A percentile compares a stretch with the other conserved stretches of the same genome.
Evolutionary conservation across 2,797 vertebrate genomes (phyloP).

Genomic region (Menidia menidia): DNA sequence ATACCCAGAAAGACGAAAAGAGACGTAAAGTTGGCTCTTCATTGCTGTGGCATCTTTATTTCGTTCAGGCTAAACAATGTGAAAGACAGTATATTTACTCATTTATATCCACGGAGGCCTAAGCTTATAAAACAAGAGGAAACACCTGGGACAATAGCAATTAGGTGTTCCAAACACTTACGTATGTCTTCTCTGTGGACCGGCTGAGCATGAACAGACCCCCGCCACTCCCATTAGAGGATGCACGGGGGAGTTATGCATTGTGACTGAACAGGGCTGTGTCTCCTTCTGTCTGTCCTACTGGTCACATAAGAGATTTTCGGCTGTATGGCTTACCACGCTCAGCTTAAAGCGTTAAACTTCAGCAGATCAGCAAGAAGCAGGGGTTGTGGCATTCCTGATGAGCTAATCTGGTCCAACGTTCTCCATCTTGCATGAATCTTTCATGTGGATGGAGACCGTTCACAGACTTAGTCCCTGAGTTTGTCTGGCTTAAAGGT

Average conservation of each 20-base stretch:
- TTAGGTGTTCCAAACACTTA: conserved; percentile 62
- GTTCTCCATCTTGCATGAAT: not conserved
- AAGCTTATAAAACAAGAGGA: conserved; percentile 41
- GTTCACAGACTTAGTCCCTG: conserved; percentile 4
- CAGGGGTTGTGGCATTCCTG: not conserved
- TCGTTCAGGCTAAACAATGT: conserved; percentile 20
- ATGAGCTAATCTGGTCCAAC: not conserved
- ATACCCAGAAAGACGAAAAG: not conserved
- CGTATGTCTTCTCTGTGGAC: conserved; percentile 45
- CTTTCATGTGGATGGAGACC: not conserved
- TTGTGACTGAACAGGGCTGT: conserved; percentile 24
- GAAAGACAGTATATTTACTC: conserved; percentile 15
- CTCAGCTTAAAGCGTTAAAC: not conserved
- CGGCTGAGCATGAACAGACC: conserved; percentile 62
- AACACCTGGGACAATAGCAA: conserved; percentile 69
- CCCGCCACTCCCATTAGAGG: conserved; percentile 57
- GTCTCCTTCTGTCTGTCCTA: conserved; percentile 22
- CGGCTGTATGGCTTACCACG: not conserved
- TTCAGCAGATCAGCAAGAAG: not conserved
- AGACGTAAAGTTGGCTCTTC: not conserved
- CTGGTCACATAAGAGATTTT: not conserved
- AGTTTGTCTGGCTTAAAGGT: conserved; percentile 1
- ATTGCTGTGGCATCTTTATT: conserved; percentile 8
- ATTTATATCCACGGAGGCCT: conserved; percentile 19
- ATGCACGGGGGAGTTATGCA: conserved; percentile 33